These are phyloP conservation scores for Percina caprodes DNA, from an alignment of 2,113 vertebrate genomes.

Conservation along the genomic window DNA sequence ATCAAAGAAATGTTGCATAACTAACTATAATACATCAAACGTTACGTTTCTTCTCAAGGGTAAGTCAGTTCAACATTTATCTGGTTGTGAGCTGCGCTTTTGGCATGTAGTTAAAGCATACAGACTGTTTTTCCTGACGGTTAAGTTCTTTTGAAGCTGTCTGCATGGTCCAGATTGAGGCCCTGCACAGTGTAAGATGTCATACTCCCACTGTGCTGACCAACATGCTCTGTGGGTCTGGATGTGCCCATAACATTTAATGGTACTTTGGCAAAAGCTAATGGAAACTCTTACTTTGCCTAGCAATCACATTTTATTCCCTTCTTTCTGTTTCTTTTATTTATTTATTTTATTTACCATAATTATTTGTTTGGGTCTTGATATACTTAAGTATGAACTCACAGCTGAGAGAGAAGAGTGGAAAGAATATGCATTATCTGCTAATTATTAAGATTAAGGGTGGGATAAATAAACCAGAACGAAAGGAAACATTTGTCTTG, in stretches of 20 bases:
- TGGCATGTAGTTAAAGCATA: slow-evolving; percentile 56
- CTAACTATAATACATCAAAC: slow-evolving; percentile 42
- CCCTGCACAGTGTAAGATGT: slow-evolving; percentile 87
- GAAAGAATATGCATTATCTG: slow-evolving; percentile 70
- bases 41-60: slow-evolving; percentile 22
- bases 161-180: slow-evolving; percentile 80
- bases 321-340: slow-evolving; percentile 49
- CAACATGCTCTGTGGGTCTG: slow-evolving; percentile 79
- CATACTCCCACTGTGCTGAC: slow-evolving; percentile 85
- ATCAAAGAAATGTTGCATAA: slow-evolving; percentile 56
- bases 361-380: slow-evolving; percentile 70
- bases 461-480: slow-evolving; percentile 75
- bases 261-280: slow-evolving; percentile 82
- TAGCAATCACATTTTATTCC: slow-evolving; percentile 76
- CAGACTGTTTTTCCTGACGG: slow-evolving; percentile 70
- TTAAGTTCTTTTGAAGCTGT: slow-evolving; percentile 83
- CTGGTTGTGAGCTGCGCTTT: slow-evolving; percentile 55
- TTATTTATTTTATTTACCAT: slow-evolving; percentile 61
- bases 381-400: slow-evolving; percentile 62
- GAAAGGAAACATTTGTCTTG: slow-evolving; percentile 79
- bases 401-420: slow-evolving; percentile 41
- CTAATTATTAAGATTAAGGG: slow-evolving; percentile 79
- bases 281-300: slow-evolving; percentile 86
- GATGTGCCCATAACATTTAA: slow-evolving; percentile 88
- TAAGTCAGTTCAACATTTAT: slow-evolving; percentile 59